Evolutionary conservation across 2,797 vertebrate species (phyloP), one percentile per base, ranked within the genome.

Genomic region (Epinephelus malabaricus): DNA sequence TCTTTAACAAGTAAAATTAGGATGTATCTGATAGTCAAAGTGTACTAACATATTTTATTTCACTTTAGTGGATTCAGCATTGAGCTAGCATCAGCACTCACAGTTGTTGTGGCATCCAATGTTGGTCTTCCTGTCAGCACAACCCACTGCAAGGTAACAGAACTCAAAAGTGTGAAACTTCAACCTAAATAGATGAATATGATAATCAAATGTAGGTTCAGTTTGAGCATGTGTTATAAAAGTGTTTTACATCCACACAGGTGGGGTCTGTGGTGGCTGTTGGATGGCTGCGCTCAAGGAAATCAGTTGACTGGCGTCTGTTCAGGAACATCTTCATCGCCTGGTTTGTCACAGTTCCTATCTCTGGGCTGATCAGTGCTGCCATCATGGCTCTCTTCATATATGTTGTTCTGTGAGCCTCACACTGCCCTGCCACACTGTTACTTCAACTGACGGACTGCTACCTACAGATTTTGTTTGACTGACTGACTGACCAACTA

Each of bases 301-400:
- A 99, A 79, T 96, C 98, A 0, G 98, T 99, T 7, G 98, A 99
- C 89, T 99, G 98, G 98, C 95, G 86, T 50, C 95, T 99, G 60
- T 99, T 99, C 91, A 96, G 97, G 61, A 99, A 99, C 89, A 99
- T 99, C 89, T 99, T 99, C 86, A 95, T 99, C 90, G 98, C 98
- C 56, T 99, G 98, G 98, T 99, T 99, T 2, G 98, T 99, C 64
- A 99, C 98, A 0, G 98, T 99, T 76, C 98, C 98, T 2, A 97
- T 99, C 79, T 97, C 98, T 0, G 98, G 97, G 3, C 81, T 99
- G 47, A 97, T 99, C 90, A 99, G 98, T 0, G 97, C 98, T 0
- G 97, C 96, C 78, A 97, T 99, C 69, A 99, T 99, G 98, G 97
- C 97, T 0, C 75, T 99, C 59, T 97, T 99, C 90, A 96, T 88